phyloP scores from a whole-genome alignment of 1,140 invertebrate genomes.

The Agraylea sexmaculata region DNA sequence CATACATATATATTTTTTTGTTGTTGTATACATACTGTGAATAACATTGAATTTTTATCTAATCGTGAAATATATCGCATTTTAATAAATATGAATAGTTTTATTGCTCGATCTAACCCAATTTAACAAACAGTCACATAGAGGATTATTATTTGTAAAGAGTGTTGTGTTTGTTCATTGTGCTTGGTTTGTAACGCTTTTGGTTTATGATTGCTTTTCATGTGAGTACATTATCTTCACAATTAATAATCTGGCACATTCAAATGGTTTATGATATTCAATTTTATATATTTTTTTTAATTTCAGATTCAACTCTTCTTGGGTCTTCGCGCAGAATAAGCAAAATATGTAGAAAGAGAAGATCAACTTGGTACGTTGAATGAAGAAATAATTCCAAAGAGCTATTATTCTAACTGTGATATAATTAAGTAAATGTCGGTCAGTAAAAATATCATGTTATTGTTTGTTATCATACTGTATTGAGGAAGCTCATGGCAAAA shows the following conservation, averaged over 20 bases:
- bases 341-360: not conserved
- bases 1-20: no score
- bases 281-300: not conserved
- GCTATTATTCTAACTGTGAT: no score
- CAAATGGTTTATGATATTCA: not conserved
- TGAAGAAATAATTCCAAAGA: no score
- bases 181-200: not conserved
- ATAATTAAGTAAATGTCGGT: no score
- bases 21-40: no score
- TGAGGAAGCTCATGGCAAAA: no score
- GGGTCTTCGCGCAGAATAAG: slow-evolving; percentile 13
- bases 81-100: no score
- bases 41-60: no score
- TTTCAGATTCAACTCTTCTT: slow-evolving; percentile 18
- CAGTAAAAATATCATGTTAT: no score
- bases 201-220: not conserved
- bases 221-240: not conserved
- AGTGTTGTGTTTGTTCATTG: not conserved
- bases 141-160: not conserved
- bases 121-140: not conserved
- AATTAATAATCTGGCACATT: not conserved
- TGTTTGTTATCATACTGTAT: no score
- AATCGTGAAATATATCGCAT: no score
- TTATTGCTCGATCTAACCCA: no score
- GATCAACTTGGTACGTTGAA: slow-evolving; percentile 18